Percentiles rank a stretch among this genome's conserved stretches.
phyloP scores from a whole-genome alignment of 2,888 invertebrate species.

The Petrophora chlorosata region DNA sequence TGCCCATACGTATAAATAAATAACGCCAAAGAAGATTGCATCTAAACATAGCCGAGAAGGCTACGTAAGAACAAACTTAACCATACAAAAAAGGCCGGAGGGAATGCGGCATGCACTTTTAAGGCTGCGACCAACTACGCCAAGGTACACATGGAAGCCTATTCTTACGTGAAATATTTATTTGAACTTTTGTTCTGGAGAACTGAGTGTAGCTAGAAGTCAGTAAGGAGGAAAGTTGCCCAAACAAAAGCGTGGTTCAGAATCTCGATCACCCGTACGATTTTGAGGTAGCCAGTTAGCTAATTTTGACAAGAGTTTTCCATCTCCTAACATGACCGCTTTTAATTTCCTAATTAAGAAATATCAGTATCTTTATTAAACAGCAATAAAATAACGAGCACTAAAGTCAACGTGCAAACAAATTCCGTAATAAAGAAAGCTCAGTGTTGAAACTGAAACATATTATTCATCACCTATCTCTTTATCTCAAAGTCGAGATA shows the following conservation, averaged over 20 bases:
- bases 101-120: conserved; percentile 80
- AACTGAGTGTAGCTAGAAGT: background rate
- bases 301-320: too few species aligned
- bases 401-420: too few species aligned
- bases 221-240: background rate
- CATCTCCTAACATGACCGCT: too few species aligned
- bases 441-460: conserved; percentile 23
- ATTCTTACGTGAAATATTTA: conserved; percentile 24
- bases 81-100: conserved; percentile 63
- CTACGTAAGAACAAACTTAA: conserved; percentile 55
- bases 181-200: conserved; percentile 5
- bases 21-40: conserved; percentile 1
- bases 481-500: conserved; percentile 43
- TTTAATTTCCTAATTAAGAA: too few species aligned
- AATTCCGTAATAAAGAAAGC: too few species aligned
- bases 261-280: too few species aligned
- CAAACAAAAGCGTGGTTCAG: too few species aligned
- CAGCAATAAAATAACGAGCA: background rate
- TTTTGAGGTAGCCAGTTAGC: too few species aligned
- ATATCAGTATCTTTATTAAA: too few species aligned
- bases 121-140: conserved; percentile 56
- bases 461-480: conserved; percentile 28
- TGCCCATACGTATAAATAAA: background rate
- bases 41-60: conserved; percentile 19
- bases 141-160: conserved; percentile 22